phyloP scores from a whole-genome alignment of 92 coral and sea anemone genomes.

The Meandrina meandrites region DNA sequence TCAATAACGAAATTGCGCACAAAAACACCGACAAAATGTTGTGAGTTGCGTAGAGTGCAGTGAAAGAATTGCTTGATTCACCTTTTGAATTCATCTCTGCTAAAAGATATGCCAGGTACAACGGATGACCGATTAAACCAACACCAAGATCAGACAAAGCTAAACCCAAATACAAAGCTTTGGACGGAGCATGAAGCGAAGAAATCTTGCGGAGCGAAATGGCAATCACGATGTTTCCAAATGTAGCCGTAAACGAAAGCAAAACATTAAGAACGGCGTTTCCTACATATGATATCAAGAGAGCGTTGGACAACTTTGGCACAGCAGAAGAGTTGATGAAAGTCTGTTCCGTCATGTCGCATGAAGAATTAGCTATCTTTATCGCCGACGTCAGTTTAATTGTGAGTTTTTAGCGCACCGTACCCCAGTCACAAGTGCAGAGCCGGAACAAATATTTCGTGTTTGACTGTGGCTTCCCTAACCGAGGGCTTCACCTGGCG shows the following conservation, averaged over 20 bases:
- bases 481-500: background rate
- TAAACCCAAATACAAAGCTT: conserved; percentile 2
- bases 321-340: background rate
- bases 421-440: background rate
- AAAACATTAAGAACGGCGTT: background rate
- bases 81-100: background rate
- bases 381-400: background rate
- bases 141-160: conserved; percentile 17
- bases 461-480: background rate
- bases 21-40: conserved; percentile 1
- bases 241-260: background rate
- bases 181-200: conserved; percentile 17
- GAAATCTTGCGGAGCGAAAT: conserved; percentile 1
- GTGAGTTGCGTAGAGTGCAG: background rate
- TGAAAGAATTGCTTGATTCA: background rate
- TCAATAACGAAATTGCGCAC: conserved; percentile 8
- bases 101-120: background rate
- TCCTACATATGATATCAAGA: background rate
- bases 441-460: background rate
- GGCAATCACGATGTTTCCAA: conserved; percentile 13
- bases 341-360: background rate
- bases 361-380: background rate
- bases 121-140: background rate
- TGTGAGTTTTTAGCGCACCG: background rate
- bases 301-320: conserved; percentile 1